These are phyloP conservation scores for Alfaro cultratus DNA, from an alignment of 2,797 vertebrate species.

Conservation along the genomic window DNA sequence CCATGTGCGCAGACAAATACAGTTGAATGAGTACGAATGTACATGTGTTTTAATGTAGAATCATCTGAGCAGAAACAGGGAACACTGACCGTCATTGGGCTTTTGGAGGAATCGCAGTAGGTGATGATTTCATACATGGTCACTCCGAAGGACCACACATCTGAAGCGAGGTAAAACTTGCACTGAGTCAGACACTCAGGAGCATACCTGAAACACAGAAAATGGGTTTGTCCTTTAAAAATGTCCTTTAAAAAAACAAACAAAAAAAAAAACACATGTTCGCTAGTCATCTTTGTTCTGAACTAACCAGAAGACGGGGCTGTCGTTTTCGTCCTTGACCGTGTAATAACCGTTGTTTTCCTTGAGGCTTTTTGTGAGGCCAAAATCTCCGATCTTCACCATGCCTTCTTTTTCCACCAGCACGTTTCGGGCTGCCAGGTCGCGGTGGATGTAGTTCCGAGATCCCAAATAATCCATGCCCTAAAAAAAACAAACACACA, in stretches of 20 bases:
- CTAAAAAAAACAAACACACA: conserved; percentile 61
- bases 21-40: neutral
- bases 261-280: neutral
- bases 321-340: conserved; percentile 93
- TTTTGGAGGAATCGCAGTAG: conserved; percentile 89
- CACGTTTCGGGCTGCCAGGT: conserved; percentile 95
- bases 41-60: neutral
- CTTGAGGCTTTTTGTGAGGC: conserved; percentile 96
- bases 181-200: conserved; percentile 92
- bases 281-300: neutral
- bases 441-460: conserved; percentile 93
- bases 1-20: neutral
- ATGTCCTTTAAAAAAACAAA: too few species aligned
- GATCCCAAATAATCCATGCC: conserved; percentile 97
- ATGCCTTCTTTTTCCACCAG: conserved; percentile 93
- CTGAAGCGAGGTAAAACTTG: conserved; percentile 95
- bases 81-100: conserved; percentile 89
- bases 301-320: conserved; percentile 95
- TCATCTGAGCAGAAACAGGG: neutral
- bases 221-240: neutral
- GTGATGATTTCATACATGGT: conserved; percentile 95
- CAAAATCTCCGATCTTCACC: conserved; percentile 98
- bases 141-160: conserved; percentile 98
- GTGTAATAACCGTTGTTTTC: conserved; percentile 96
- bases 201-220: conserved; percentile 87